phyloP scores from a whole-genome alignment of 2,888 invertebrate genomes.

The Apoderus coryli region DNA sequence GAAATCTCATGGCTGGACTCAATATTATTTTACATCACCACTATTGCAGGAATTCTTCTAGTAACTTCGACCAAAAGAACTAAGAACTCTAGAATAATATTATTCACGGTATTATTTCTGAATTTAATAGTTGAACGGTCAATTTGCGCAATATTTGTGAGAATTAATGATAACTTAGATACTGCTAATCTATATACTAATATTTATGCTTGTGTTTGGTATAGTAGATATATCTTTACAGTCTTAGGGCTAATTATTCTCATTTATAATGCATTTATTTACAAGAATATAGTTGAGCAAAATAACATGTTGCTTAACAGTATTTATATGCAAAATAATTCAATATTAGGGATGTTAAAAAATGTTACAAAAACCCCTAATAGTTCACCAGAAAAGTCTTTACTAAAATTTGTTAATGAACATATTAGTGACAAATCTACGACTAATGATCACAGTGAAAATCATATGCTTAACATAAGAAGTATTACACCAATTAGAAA shows the following conservation, averaged over 20 bases:
- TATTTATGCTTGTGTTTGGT: conserved; percentile 33
- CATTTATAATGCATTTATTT: conserved; percentile 27
- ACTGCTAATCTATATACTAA: conserved; percentile 26
- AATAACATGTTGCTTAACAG: conserved; percentile 33
- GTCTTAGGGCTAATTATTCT: conserved; percentile 27
- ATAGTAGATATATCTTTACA: conserved; percentile 32
- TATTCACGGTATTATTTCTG: conserved; percentile 37
- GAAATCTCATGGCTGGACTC: conserved; percentile 50
- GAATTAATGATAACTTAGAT: conserved; percentile 16
- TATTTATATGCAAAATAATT: conserved; percentile 30
- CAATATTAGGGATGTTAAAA: conserved; percentile 19
- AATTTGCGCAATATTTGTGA: conserved; percentile 19
- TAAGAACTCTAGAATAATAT: conserved; percentile 37
- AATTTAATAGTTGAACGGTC: conserved; percentile 38
- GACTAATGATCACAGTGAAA: too few relatives aligned
- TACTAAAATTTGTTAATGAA: too few relatives aligned
- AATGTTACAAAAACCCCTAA: too few relatives aligned
- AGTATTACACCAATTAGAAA: too few relatives aligned
- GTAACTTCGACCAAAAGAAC: conserved; percentile 42
- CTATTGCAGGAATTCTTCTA: conserved; percentile 37
- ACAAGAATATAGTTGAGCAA: conserved; percentile 31
- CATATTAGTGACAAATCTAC: too few relatives aligned
- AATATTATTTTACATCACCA: conserved; percentile 40
- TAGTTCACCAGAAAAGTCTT: too few relatives aligned
- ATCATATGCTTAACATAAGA: too few relatives aligned